phyloP scores from a whole-genome alignment of 2,888 invertebrate genomes.

The Nomada ferruginata region DNA sequence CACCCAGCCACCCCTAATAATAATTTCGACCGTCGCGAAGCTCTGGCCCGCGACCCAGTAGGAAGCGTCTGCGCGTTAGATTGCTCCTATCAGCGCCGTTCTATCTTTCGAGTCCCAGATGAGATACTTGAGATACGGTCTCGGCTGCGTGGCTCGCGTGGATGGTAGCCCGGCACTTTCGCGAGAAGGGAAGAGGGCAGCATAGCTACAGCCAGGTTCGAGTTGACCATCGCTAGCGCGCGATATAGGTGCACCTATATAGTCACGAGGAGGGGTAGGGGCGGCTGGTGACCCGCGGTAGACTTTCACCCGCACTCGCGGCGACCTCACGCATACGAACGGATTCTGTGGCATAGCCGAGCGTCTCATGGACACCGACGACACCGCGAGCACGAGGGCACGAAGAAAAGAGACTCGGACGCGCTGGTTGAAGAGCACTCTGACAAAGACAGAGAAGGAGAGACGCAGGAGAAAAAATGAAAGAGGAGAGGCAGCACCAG shows the following conservation, averaged over 20 bases:
- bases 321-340: constrained; percentile 76
- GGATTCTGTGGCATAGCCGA: constrained; percentile 46
- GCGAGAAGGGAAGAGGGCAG: background rate
- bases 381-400: constrained; percentile 9
- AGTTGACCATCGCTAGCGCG: constrained; percentile 62
- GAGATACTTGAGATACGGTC: constrained; percentile 24
- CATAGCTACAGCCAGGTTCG: background rate
- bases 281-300: constrained; percentile 72
- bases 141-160: constrained; percentile 5
- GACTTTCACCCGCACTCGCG: constrained; percentile 78
- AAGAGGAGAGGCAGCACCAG: constrained; percentile 13
- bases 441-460: constrained; percentile 5
- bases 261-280: constrained; percentile 60
- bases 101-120: constrained; percentile 23
- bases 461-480: background rate
- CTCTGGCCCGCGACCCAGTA: background rate
- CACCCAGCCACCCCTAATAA: no score
- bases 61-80: background rate
- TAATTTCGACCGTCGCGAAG: no score
- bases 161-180: constrained; percentile 18
- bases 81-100: constrained; percentile 8
- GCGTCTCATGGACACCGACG: constrained; percentile 31
- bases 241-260: constrained; percentile 59
- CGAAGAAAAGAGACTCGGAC: constrained; percentile 19
- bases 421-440: background rate